A percentile compares a stretch with the other conserved stretches of the same genome.
Conservation (phyloP, 64 coral and sea anemone genomes). For the Anthopleura sola region DNA sequence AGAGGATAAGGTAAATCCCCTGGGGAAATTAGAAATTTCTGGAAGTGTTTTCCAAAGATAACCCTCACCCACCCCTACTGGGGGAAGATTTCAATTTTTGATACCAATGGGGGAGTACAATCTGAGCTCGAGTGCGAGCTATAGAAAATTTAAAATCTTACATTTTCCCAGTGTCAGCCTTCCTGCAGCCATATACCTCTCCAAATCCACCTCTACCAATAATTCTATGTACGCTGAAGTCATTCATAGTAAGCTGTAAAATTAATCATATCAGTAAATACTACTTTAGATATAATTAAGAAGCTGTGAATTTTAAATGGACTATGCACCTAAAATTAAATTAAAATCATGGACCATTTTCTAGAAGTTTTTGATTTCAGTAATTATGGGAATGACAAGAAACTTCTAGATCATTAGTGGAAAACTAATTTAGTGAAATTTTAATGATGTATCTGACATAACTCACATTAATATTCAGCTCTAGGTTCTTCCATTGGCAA, state of each 20-base stretch:
- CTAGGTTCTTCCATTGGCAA: constrained; percentile 99
- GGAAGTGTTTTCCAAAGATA: neutral
- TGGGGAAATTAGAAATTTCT: too few species aligned
- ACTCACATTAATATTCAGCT: constrained; percentile 99
- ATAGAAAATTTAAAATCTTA: constrained; percentile 29
- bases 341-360: neutral
- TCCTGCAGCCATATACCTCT: constrained; percentile 98
- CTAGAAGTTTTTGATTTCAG: neutral
- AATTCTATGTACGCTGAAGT: constrained; percentile 99
- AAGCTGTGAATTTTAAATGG: neutral
- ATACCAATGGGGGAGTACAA: too few species aligned
- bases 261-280: neutral
- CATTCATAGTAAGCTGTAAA: constrained; percentile 98
- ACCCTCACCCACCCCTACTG: neutral
- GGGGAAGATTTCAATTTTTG: too few species aligned
- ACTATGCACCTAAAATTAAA: neutral
- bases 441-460: neutral
- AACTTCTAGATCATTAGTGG: neutral
- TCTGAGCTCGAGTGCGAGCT: too few species aligned
- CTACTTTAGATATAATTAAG: neutral
- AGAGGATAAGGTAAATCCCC: too few species aligned
- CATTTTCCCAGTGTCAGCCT: constrained; percentile 99
- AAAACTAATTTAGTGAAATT: neutral
- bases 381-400: neutral
- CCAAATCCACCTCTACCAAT: constrained; percentile 99